Evolutionary conservation across 2,888 invertebrate species (phyloP), one percentile per base, ranked within the genome.

Genomic region (Zonitis immaculata): DNA sequence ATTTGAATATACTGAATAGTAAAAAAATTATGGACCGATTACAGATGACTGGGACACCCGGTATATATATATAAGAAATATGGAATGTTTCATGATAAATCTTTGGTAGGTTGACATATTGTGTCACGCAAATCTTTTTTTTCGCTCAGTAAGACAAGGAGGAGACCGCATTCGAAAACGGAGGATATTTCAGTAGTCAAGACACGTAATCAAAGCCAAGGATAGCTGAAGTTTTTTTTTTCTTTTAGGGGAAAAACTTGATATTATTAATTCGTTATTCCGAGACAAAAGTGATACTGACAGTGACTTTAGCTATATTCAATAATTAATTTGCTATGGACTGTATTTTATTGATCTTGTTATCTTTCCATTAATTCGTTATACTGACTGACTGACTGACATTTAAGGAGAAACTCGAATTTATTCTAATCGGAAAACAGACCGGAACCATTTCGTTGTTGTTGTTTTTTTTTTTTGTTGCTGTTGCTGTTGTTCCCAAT

Each of bases 61-160:
- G n/a, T n/a, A n/a, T 3, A 22, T 22, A 18, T 2, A 16, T 16
- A 26, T 49, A 53, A 49, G 50, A 55, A 51, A 55, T 50, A 52
- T 58, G 52, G 44, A 54, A 55, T 57, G 50, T 47, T 42, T 8
- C 6, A 58, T 57, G 58, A 59, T 59, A 57, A 59, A 61, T 61
- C 59, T 54, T 51, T 11, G 4, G 9, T 42, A 48, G 28, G 45
- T 57, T 49, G 53, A 58, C 57, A 57, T 57, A 57, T 57, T 56
- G 57, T 54, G 57, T 56, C 61, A 57, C 56, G 54, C 55, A 45
- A 57, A 56, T 59, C 54, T 59, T 58, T 56, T 9, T 18, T 16
- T 35, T 32, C 6, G 6, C n/a, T 14, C 16, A 8, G 3, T 5
- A 35, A 18, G 27, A 27, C 27, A 9, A 18, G 22, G 22, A 18